These are phyloP conservation scores for Speoplatyrhinus poulsoni DNA, from an alignment of 2,113 vertebrate genomes.

Conservation along the genomic window DNA sequence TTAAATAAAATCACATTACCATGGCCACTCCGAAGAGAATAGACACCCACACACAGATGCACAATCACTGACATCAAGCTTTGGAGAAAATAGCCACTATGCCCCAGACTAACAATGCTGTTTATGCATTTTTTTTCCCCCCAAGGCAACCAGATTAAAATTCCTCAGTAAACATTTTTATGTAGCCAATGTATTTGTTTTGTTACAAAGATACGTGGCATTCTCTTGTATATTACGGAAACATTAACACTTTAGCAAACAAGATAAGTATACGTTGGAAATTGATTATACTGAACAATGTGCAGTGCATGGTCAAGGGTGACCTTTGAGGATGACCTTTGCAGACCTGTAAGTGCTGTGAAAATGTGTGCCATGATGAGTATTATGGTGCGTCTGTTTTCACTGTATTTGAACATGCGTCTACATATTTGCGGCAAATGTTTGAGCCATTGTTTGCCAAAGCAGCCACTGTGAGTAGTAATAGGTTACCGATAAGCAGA, in stretches of 20 bases:
- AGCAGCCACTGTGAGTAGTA: conserved; percentile 50
- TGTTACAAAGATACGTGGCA: conserved; percentile 8
- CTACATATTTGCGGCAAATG: conserved; percentile 43
- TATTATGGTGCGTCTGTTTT: conserved; percentile 38
- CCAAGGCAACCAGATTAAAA: conserved; percentile 33
- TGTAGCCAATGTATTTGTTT: conserved; percentile 23
- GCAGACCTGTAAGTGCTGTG: conserved; percentile 1
- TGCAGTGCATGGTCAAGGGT: conserved; percentile 8
- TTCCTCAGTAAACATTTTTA: conserved; percentile 19
- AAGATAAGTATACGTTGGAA: neutral
- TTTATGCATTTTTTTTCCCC: conserved; percentile 26
- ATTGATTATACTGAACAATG: conserved; percentile 12
- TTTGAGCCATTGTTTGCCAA: conserved; percentile 51
- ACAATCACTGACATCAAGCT: conserved; percentile 25
- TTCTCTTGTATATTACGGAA: conserved; percentile 10
- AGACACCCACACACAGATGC: conserved; percentile 32
- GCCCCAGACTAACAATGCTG: conserved; percentile 23
- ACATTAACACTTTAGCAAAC: neutral
- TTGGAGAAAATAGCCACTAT: conserved; percentile 57
- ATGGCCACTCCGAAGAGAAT: conserved; percentile 33
- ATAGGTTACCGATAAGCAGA: conserved; percentile 71
- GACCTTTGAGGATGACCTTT: conserved; percentile 19
- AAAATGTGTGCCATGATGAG: conserved; percentile 4
- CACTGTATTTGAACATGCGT: conserved; percentile 37
- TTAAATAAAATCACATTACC: conserved; percentile 65